A percentile compares a stretch with the other conserved stretches of the same genome.
phyloP scores from a whole-genome alignment of 2,888 invertebrate genomes.

The Leucophora obtusa region DNA sequence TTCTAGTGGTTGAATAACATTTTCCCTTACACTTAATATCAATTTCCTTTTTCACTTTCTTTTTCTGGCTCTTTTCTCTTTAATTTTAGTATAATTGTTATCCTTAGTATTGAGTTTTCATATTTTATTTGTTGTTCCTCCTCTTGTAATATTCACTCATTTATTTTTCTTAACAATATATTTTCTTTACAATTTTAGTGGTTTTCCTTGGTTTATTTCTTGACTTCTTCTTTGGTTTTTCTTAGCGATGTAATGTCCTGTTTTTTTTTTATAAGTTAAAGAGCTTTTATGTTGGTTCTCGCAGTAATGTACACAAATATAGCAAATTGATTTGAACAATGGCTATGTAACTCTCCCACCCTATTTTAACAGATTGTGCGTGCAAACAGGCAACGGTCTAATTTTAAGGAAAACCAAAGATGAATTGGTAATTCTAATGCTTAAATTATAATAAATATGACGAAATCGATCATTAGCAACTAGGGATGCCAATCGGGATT shows the following conservation, averaged over 20 bases:
- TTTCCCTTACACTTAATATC: neutral
- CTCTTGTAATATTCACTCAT: neutral
- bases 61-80: neutral
- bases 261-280: conserved; percentile 10
- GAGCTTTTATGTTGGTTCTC: conserved; percentile 25
- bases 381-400: too few species aligned
- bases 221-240: conserved; percentile 25
- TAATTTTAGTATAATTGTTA: neutral
- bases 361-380: too few species aligned
- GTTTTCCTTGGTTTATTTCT: conserved; percentile 7
- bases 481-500: too few species aligned
- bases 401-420: too few species aligned
- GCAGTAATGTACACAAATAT: too few species aligned
- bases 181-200: neutral
- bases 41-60: neutral
- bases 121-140: neutral
- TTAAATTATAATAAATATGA: too few species aligned
- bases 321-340: too few species aligned
- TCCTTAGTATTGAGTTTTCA: neutral
- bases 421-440: too few species aligned
- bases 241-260: conserved; percentile 15
- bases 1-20: conserved; percentile 1
- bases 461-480: too few species aligned
- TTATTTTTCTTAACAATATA: neutral
- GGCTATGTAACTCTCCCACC: too few species aligned